These are phyloP conservation scores for Amblyjoppa fuscipennis DNA, from an alignment of 2,888 invertebrate genomes.

Conservation along the genomic window DNA sequence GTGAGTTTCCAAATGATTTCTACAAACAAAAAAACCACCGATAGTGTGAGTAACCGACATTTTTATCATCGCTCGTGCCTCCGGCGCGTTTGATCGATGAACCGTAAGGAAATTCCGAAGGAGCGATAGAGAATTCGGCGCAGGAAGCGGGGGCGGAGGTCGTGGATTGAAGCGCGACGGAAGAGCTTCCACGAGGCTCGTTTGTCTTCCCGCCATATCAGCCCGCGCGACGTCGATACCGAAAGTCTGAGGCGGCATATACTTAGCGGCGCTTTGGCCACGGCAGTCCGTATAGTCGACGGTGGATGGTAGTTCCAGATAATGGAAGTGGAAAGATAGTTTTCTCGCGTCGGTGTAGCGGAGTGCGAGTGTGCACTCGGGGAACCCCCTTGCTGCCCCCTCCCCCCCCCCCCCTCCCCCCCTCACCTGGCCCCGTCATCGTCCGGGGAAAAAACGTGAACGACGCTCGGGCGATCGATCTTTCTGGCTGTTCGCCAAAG, in stretches of 20 bases:
- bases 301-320: conserved; percentile 50
- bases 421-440: not conserved
- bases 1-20: conserved; percentile 37
- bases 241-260: conserved; percentile 58
- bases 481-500: conserved; percentile 66
- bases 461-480: conserved; percentile 60
- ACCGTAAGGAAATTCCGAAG: not conserved
- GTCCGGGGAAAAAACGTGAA: conserved; percentile 20
- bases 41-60: conserved; percentile 28
- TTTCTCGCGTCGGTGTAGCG: conserved; percentile 29
- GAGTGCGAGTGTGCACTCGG: conserved; percentile 30
- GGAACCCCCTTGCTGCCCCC: not conserved
- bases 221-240: conserved; percentile 27
- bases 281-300: not conserved
- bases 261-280: conserved; percentile 39
- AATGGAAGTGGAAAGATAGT: conserved; percentile 62
- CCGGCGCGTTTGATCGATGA: conserved; percentile 28
- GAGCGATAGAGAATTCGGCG: not conserved
- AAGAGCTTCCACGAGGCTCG: conserved; percentile 21
- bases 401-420: not conserved
- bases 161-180: not conserved
- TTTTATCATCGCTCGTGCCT: not conserved
- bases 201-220: conserved; percentile 39
- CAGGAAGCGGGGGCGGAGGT: not conserved
- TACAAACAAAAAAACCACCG: not conserved